phyloP scores from a whole-genome alignment of 2,113 vertebrate species.

The Neogobius melanostomus region DNA sequence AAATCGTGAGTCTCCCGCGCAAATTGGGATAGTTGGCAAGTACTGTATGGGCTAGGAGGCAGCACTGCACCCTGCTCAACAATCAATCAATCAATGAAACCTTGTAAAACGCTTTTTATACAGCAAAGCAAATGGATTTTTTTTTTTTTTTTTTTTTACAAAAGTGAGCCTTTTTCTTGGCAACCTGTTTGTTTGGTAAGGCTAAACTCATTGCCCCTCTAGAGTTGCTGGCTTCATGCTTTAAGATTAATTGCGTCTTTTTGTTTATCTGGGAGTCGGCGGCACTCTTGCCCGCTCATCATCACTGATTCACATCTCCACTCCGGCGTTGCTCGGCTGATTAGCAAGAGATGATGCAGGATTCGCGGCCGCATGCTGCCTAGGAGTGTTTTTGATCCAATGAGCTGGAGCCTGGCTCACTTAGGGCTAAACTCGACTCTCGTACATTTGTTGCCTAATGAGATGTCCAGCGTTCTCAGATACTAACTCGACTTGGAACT shows the following conservation, averaged over 20 bases:
- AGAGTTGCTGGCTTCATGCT: slow-evolving; percentile 18
- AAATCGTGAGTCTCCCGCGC: too few relatives aligned
- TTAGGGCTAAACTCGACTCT: slow-evolving; percentile 20
- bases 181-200: slow-evolving; percentile 1
- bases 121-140: too few relatives aligned
- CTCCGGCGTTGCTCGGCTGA: slow-evolving; percentile 23
- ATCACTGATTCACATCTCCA: slow-evolving; percentile 8
- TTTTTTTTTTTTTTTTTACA: too few relatives aligned
- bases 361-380: slow-evolving; percentile 1
- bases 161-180: slow-evolving; percentile 1
- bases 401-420: slow-evolving; percentile 11
- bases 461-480: slow-evolving; percentile 19
- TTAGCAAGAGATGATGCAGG: slow-evolving; percentile 27
- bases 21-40: too few relatives aligned
- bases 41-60: too few relatives aligned
- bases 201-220: slow-evolving; percentile 19
- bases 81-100: too few relatives aligned
- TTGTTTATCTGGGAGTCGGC: slow-evolving; percentile 21
- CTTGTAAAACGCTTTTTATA: too few relatives aligned
- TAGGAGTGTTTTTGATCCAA: slow-evolving; percentile 13
- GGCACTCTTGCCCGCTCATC: slow-evolving; percentile 23
- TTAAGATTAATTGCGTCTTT: slow-evolving; percentile 33
- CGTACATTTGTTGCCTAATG: slow-evolving; percentile 29
- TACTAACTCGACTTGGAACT: slow-evolving; percentile 8
- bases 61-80: too few relatives aligned